Percentiles rank a stretch among this genome's conserved stretches.
Conservation (phyloP, 2,797 vertebrate genomes). For the Parotocinclus haroldoi region DNA sequence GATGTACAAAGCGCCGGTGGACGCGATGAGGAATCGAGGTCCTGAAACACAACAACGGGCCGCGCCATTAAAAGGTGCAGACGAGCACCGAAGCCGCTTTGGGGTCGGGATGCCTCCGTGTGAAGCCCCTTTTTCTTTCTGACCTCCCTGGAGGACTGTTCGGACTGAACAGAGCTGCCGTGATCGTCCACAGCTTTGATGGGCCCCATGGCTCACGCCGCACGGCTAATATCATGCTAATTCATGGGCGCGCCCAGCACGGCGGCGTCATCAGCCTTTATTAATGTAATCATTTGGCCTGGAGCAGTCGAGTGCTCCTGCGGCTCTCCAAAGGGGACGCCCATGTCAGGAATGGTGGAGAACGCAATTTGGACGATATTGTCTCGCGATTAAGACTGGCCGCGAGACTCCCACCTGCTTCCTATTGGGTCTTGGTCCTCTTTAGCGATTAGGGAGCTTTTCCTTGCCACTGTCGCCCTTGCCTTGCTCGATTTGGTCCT, state of each 20-base stretch:
- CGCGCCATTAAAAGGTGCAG: not conserved
- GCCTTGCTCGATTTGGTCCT: too few relatives aligned
- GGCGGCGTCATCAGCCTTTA: constrained; percentile 63
- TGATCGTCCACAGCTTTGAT: constrained; percentile 67
- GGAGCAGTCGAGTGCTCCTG: constrained; percentile 40
- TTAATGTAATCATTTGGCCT: constrained; percentile 58
- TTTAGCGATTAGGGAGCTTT: too few relatives aligned
- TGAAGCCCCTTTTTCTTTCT: constrained; percentile 30
- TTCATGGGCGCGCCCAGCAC: constrained; percentile 58
- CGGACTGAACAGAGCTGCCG: constrained; percentile 51
- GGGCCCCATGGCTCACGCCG: constrained; percentile 54
- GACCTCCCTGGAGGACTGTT: constrained; percentile 19
- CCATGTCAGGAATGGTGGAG: constrained; percentile 61
- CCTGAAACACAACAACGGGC: constrained; percentile 67
- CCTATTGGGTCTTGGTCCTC: too few relatives aligned
- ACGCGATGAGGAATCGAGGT: constrained; percentile 98
- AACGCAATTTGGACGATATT: constrained; percentile 55
- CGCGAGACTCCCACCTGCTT: too few relatives aligned
- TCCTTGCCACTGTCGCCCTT: too few relatives aligned
- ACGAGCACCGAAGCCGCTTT: too few relatives aligned
- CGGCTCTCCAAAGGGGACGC: constrained; percentile 52
- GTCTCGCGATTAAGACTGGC: constrained; percentile 24
- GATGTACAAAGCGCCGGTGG: constrained; percentile 99
- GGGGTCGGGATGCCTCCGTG: too few relatives aligned
- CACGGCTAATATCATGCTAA: constrained; percentile 70